Evolutionary conservation across 2,797 vertebrate genomes (phyloP), one percentile per base, ranked within the genome.

Genomic region (Anomalospiza imberbis): DNA sequence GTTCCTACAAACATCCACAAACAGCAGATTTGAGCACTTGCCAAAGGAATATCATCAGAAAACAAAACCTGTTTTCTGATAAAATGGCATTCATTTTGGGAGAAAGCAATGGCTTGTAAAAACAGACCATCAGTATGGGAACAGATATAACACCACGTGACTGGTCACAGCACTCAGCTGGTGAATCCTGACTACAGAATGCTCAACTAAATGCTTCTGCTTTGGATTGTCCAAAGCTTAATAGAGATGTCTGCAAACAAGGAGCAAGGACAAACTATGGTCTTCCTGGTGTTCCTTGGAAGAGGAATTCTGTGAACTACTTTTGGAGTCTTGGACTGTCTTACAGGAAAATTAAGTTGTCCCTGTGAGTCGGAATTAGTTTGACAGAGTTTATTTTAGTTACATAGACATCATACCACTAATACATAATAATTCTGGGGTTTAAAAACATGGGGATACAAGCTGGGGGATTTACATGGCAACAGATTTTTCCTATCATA

Each of bases 11-110:
- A 95, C 79, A 96, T 97, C 93, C 92, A 96, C 88, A 97, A 96
- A 90, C 92, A 96, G 76, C 93, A 92, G 84, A 95, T 85, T 66
- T 94, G 95, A 94, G n/a, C 40, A 38, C 65, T 83, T 61, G 94
- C 95, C 96, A 97, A 85, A 94, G 48, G 76, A 96, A 92, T 86
- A 88, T 89, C 86, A 95, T 91, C 94, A 65, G 91, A 97, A 96
- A 97, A 96, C 95, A 96, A 97, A 97, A 95, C 95, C 93, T 95
- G 91, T 94, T 97, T 97, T 92, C 92, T 84, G 61, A 85, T 95
- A 62, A 97, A 97, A 96, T 89, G 89, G 74, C 92, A 96, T 94
- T 94, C 73, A 89, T 95, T 94, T 71, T 26, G 76, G 47, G 80
- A 85, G 74, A 94, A 76, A 95, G 71, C 71, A 88, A 57, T 79